Conservation (phyloP, 1,140 invertebrate genomes). For the Onthophagus taurus region DNA sequence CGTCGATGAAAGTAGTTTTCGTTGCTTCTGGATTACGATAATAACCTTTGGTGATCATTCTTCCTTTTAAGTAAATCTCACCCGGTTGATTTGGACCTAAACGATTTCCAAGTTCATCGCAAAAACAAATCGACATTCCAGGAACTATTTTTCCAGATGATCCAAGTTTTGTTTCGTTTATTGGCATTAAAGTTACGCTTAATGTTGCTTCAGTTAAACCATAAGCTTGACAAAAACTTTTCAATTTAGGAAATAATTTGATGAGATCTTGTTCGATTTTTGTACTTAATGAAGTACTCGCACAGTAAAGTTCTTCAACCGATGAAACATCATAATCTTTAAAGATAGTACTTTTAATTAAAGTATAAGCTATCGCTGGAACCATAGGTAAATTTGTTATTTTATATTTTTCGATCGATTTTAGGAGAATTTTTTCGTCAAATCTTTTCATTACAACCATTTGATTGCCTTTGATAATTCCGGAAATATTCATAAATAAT, state of each 20-base stretch:
- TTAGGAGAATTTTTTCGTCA: constrained; percentile 7
- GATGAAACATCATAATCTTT: constrained; percentile 11
- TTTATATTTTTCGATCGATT: constrained; percentile 13
- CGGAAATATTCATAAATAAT: too few relatives aligned
- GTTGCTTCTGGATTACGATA: constrained; percentile 50
- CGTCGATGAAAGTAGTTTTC: constrained; percentile 56
- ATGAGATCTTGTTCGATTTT: too few relatives aligned
- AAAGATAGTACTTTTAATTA: constrained; percentile 8
- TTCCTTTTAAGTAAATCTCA: constrained; percentile 62
- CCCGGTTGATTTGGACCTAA: constrained; percentile 54
- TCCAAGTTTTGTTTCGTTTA: constrained; percentile 39
- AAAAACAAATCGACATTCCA: constrained; percentile 49
- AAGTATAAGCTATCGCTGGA: constrained; percentile 9
- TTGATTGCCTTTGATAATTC: too few relatives aligned
- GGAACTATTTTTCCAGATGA: constrained; percentile 51
- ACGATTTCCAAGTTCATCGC: constrained; percentile 52
- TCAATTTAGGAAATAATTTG: constrained; percentile 15
- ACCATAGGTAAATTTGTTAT: constrained; percentile 1
- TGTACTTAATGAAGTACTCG: constrained; percentile 3
- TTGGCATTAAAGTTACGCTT: constrained; percentile 28
- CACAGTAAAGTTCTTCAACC: constrained; percentile 5
- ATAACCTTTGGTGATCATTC: constrained; percentile 58
- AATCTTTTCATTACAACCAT: constrained; percentile 7
- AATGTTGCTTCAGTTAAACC: constrained; percentile 61
- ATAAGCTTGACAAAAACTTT: constrained; percentile 49